A percentile compares a stretch with the other conserved stretches of the same genome.
Evolutionary conservation across 1,140 invertebrate genomes (phyloP).

Genomic region (Colletes gigas): DNA sequence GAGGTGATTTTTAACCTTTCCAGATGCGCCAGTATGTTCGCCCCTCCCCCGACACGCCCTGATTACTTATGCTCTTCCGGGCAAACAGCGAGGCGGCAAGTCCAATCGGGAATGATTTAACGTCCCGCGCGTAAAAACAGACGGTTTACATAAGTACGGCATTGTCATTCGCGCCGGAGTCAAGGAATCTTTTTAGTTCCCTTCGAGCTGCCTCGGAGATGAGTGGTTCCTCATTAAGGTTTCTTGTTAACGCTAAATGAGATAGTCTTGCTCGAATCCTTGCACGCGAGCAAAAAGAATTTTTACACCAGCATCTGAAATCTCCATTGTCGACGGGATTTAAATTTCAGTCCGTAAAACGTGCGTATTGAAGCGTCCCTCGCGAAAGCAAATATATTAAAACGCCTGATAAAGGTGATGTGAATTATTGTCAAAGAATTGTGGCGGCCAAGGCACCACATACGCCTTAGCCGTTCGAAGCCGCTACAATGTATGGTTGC

Average conservation of each 20-base stretch:
- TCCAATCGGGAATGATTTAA: slow-evolving; percentile 69
- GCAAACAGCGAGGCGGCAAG: slow-evolving; percentile 54
- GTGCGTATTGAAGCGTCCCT: neutral
- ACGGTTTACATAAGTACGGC: slow-evolving; percentile 71
- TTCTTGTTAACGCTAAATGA: slow-evolving; percentile 54
- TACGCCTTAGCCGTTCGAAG: too few species aligned
- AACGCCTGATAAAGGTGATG: too few species aligned
- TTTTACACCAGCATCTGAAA: slow-evolving; percentile 13
- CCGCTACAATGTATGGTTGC: too few species aligned
- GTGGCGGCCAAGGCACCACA: too few species aligned
- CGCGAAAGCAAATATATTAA: too few species aligned
- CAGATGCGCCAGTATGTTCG: slow-evolving; percentile 50
- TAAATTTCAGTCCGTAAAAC: neutral
- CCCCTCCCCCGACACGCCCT: slow-evolving; percentile 40
- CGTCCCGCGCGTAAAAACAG: slow-evolving; percentile 59
- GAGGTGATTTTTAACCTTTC: slow-evolving; percentile 63
- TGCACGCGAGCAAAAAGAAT: slow-evolving; percentile 29
- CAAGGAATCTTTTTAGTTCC: slow-evolving; percentile 54
- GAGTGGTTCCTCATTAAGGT: slow-evolving; percentile 58
- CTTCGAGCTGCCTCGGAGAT: slow-evolving; percentile 31
- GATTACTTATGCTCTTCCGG: slow-evolving; percentile 63
- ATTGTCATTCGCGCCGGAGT: slow-evolving; percentile 63
- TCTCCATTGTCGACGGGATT: too few species aligned
- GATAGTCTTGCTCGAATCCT: slow-evolving; percentile 37
- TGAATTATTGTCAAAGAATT: too few species aligned